These are phyloP conservation scores for Calvadosia cruxmelitensis DNA, from an alignment of 30 jellyfish, hydroid and myxozoan genomes.

Conservation along the genomic window DNA sequence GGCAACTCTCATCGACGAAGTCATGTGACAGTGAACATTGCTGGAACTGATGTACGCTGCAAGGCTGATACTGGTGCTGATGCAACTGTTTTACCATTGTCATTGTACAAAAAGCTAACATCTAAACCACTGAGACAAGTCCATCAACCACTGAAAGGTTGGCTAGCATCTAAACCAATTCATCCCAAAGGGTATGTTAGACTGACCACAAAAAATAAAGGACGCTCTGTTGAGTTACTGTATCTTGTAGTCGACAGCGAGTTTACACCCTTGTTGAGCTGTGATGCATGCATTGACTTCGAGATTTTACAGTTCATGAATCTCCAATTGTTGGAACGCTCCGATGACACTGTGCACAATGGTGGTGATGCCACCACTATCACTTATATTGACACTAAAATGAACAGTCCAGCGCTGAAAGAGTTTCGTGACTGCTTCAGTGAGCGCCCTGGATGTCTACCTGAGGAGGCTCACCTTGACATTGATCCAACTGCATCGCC, in stretches of 20 bases:
- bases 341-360: conserved; percentile 7
- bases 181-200: conserved; percentile 14
- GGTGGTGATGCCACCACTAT: background rate
- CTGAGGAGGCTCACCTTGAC: background rate
- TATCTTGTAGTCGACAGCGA: too few relatives aligned
- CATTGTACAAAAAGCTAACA: conserved; percentile 10
- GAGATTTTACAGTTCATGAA: conserved; percentile 18
- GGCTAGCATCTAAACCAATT: conserved; percentile 25
- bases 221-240: too few relatives aligned
- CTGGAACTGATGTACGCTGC: conserved; percentile 12
- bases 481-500: conserved; percentile 10
- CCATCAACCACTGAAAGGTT: conserved; percentile 21
- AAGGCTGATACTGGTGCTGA: conserved; percentile 21
- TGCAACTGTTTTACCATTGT: conserved; percentile 16
- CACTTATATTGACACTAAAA: background rate
- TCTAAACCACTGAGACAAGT: conserved; percentile 2
- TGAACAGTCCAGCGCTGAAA: background rate
- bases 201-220: too few relatives aligned
- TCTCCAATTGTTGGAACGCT: conserved; percentile 10
- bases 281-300: conserved; percentile 12
- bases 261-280: conserved; percentile 18
- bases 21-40: conserved; percentile 12
- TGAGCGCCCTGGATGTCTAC: background rate
- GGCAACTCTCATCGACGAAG: conserved; percentile 4
- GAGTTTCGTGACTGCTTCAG: background rate